Conservation (phyloP, 2,113 vertebrate genomes). For the Dendropsophus ebraccatus region DNA sequence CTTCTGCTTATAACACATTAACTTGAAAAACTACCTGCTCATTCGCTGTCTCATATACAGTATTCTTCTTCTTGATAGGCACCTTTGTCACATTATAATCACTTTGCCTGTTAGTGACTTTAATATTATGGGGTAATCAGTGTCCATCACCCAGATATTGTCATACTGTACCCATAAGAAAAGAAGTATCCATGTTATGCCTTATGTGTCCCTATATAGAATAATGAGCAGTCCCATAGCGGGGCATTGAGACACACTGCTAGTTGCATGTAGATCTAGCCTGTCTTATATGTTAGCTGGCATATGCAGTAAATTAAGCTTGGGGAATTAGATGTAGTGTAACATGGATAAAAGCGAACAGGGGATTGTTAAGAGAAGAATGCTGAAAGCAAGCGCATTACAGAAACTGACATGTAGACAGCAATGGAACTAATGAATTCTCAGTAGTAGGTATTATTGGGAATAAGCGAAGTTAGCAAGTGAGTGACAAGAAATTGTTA, state of each 20-base stretch:
- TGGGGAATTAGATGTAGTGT: slow-evolving; percentile 1
- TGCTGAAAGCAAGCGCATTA: background rate
- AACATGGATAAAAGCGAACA: background rate
- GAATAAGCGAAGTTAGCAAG: slow-evolving; percentile 31
- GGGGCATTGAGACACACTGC: background rate
- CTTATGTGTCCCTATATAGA: too few relatives aligned
- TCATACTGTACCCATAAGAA: too few relatives aligned
- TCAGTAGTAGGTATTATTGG: slow-evolving; percentile 20
- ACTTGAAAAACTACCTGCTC: too few relatives aligned
- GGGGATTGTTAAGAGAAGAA: background rate
- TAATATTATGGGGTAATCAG: too few relatives aligned
- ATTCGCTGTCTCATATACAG: too few relatives aligned
- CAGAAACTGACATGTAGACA: slow-evolving; percentile 19
- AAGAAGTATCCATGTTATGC: too few relatives aligned
- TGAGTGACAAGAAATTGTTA: slow-evolving; percentile 31
- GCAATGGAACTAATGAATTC: slow-evolving; percentile 15
- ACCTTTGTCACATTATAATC: too few relatives aligned
- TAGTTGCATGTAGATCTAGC: background rate
- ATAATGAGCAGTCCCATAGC: background rate
- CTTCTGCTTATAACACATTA: too few relatives aligned
- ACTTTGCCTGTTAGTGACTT: too few relatives aligned
- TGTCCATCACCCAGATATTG: too few relatives aligned
- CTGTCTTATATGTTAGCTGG: background rate
- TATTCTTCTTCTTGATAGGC: too few relatives aligned
- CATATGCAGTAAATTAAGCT: background rate